Base-by-base conservation (phyloP, 2,888 invertebrate genomes). In the Aspidiotus rigidus region DNA sequence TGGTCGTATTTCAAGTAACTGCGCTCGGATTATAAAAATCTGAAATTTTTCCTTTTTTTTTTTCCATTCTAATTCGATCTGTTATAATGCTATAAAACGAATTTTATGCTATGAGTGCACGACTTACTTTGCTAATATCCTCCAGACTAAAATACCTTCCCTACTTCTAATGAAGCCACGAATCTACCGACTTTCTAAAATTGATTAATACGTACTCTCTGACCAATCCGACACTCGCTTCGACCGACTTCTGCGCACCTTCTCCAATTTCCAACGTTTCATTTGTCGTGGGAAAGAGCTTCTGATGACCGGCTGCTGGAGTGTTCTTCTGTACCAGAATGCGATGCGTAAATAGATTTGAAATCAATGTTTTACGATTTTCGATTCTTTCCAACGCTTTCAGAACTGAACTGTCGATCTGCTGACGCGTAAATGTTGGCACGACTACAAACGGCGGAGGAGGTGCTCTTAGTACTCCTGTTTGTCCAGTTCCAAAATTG, bases 251-350 rank as follows among this genome's bases (percentile, higher is more conserved):
- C 72, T 77, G 76, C 3, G 78, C 79, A 69, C 77, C 74, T 60
- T 76, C 75, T 40, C 78, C 79, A 64, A 75, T 74, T 54, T 76
- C 74, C 42, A 78, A 73, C 0, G 78, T 78, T 59, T 74, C 73
- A 69, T 78, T 77, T 39, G 77, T 75, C 11, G 78, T 77, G 49
- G 75, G 76, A 72, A 79, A 78, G 71, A 79, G 77, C 70, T 77
- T 77, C 72, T 77, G 77, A 72, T 79, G 79, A 69, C 75, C 75
- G 49, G 76, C 77, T 8, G 78, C 77, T 1, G 79, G 76, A 28
- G 77, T 76, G 13, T 76, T 77, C n/a, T 74, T 74, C 69, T 74
- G 74, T 15, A 77, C 75, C 16, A 76, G 72, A 54, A 76, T 74
- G n/a, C 75, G 66, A 67, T 74, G 73, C 42, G 73, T 71, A 69